Base-by-base conservation (phyloP, 1,140 invertebrate species). In the Tenebrio molitor region DNA sequence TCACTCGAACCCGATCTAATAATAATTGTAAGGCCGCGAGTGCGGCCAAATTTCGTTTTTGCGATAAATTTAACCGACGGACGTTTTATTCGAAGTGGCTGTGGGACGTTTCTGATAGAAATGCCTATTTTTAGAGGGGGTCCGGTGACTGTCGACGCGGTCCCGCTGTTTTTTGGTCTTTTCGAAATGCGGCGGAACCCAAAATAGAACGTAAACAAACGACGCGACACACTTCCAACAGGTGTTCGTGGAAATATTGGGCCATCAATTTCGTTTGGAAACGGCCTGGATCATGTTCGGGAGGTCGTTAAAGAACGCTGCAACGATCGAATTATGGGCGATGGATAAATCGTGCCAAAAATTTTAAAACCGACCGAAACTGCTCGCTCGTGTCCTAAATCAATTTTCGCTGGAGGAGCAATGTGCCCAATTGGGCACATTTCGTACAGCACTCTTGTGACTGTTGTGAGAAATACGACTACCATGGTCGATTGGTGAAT, bases 121-220 rank as follows among this genome's bases (percentile, higher is more conserved):
- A 58, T 1, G 12, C 1, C 3, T 58, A 58, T 58, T 58, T 58
- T 12, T 58, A 58, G 25, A 14, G n/a, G 3, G 0, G 12, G 3
- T n/a, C n/a, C n/a, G n/a, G n/a, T n/a, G n/a, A n/a, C n/a, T n/a
- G n/a, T n/a, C n/a, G n/a, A n/a, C n/a, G n/a, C n/a, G n/a, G n/a
- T n/a, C n/a, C n/a, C n/a, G n/a, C n/a, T n/a, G n/a, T n/a, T n/a
- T n/a, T n/a, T n/a, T n/a, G n/a, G n/a, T n/a, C n/a, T n/a, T n/a
- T n/a, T n/a, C n/a, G n/a, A n/a, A n/a, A n/a, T n/a, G n/a, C n/a
- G n/a, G 17, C 16, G 36, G 7, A 39, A 2, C 3, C 16, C 3
- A 25, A 58, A 58, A 58, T 58, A 58, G 23, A 58, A 58, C 50
- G 14, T 33, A 21, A 58, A 58, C 50, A 58, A 29, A 58, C 50